Evolutionary conservation across 1,140 invertebrate species (phyloP).

Genomic region (Caligus rogercresseyi): DNA sequence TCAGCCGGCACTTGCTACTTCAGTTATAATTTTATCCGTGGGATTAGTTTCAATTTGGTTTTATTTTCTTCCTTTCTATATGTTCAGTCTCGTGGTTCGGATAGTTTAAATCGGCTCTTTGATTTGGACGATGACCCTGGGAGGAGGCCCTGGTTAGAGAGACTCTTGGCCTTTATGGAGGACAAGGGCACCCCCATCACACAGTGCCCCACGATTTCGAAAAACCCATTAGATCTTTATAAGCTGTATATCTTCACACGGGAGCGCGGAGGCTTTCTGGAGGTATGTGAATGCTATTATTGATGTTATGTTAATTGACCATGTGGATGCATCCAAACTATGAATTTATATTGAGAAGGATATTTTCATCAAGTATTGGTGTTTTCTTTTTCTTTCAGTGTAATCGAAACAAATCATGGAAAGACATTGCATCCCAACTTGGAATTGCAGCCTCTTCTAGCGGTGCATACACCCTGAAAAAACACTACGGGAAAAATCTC

Average conservation of each 20-base stretch:
- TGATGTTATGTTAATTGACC: too few relatives aligned
- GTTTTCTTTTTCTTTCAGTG: constrained; percentile 44
- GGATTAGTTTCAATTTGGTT: too few relatives aligned
- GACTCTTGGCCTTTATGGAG: constrained; percentile 80
- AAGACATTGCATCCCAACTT: constrained; percentile 79
- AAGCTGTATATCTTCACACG: constrained; percentile 82
- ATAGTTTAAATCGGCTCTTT: constrained; percentile 76
- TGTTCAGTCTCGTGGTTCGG: constrained; percentile 27
- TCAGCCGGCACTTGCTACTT: too few relatives aligned
- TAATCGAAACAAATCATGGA: constrained; percentile 95
- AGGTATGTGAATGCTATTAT: constrained; percentile 42
- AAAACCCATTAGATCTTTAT: constrained; percentile 93
- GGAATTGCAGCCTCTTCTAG: constrained; percentile 89
- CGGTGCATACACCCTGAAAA: constrained; percentile 84
- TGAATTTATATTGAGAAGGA: too few relatives aligned
- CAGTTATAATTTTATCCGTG: too few relatives aligned
- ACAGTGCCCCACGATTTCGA: constrained; percentile 87
- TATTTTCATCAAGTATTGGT: too few relatives aligned
- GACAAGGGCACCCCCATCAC: constrained; percentile 76
- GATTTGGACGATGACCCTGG: constrained; percentile 93
- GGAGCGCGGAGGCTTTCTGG: constrained; percentile 88
- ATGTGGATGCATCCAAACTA: too few relatives aligned
- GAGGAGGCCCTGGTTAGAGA: constrained; percentile 70
- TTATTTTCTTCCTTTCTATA: too few relatives aligned
- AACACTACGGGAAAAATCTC: constrained; percentile 93